phyloP scores from a whole-genome alignment of 2,888 invertebrate species.

The Lasioglossum marginatum region DNA sequence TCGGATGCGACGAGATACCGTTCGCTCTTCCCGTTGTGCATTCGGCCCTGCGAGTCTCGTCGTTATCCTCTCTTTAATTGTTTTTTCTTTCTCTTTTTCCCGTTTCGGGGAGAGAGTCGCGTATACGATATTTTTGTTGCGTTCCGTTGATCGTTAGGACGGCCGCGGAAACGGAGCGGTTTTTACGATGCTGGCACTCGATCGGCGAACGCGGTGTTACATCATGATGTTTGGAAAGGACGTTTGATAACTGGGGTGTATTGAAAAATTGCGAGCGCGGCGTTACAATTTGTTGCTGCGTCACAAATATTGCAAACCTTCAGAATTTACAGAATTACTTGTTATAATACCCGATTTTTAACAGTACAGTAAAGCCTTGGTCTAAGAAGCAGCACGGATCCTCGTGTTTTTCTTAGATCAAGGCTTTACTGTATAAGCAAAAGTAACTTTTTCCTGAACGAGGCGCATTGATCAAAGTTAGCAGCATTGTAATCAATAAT shows the following conservation, averaged over 20 bases:
- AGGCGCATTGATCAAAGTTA: too few relatives aligned
- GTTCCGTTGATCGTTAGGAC: not conserved
- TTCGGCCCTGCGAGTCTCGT: not conserved
- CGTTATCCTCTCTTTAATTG: constrained; percentile 9
- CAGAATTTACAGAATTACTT: not conserved
- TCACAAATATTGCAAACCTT: not conserved
- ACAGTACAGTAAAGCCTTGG: too few relatives aligned
- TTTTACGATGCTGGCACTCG: not conserved
- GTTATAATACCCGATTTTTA: too few relatives aligned
- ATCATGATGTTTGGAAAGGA: not conserved
- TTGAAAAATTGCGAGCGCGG: not conserved
- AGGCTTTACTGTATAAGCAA: too few relatives aligned
- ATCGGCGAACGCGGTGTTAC: not conserved
- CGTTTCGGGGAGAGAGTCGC: not conserved
- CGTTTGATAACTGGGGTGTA: not conserved
- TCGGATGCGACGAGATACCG: constrained; percentile 23
- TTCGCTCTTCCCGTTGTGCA: not conserved
- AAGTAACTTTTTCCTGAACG: too few relatives aligned
- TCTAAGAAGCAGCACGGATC: too few relatives aligned
- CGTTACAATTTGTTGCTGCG: not conserved
- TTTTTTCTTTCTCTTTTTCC: not conserved
- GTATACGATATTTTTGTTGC: not conserved
- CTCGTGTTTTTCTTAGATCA: too few relatives aligned
- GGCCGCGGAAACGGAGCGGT: not conserved
- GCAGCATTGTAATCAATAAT: too few relatives aligned